phyloP scores from a whole-genome alignment of 1,140 invertebrate species.

The Episyrphus balteatus region DNA sequence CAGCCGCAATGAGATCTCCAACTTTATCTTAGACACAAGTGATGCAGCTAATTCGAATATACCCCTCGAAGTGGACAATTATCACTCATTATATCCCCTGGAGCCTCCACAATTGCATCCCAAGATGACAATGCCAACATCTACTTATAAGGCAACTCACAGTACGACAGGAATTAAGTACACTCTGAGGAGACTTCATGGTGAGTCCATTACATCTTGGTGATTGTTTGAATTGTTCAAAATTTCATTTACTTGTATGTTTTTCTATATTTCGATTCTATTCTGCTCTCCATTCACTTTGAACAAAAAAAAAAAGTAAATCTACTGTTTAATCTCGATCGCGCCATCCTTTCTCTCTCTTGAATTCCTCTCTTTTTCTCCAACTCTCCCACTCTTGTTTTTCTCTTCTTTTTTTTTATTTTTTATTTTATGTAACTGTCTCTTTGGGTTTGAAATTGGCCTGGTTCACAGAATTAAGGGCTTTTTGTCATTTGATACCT shows the following conservation, averaged over 20 bases:
- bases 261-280: background rate
- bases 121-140: slow-evolving; percentile 60
- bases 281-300: no score
- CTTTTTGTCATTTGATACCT: background rate
- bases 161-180: slow-evolving; percentile 76
- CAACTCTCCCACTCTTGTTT: background rate
- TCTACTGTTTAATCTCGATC: background rate
- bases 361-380: no score
- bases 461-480: background rate
- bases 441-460: background rate
- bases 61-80: slow-evolving; percentile 78
- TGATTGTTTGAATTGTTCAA: no score
- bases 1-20: slow-evolving; percentile 54
- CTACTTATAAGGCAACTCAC: slow-evolving; percentile 86
- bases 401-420: background rate
- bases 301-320: background rate
- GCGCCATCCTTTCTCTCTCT: background rate
- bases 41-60: slow-evolving; percentile 49
- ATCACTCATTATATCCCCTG: slow-evolving; percentile 76
- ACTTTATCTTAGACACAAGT: slow-evolving; percentile 55
- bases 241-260: background rate
- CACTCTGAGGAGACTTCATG: slow-evolving; percentile 81
- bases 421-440: background rate
- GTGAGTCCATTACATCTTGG: slow-evolving; percentile 8
- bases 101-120: slow-evolving; percentile 58